These are phyloP conservation scores for Hetaerina titia DNA, from an alignment of 2,888 invertebrate genomes.

Conservation along the genomic window DNA sequence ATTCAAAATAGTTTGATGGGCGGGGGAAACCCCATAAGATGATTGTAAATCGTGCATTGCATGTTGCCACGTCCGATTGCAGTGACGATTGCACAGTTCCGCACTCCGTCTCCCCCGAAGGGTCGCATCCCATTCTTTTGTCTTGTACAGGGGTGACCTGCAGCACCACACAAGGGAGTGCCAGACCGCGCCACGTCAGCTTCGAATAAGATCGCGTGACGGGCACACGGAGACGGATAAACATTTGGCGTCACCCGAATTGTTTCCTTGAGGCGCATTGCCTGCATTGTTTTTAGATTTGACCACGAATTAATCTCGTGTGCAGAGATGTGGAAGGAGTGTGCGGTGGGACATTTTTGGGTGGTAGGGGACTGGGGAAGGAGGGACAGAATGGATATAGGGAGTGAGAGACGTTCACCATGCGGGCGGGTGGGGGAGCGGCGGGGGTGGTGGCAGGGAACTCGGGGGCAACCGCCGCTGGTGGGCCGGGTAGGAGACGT, in stretches of 20 bases:
- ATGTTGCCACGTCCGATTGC: slow-evolving; percentile 12
- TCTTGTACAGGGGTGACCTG: neutral
- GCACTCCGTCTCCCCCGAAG: no score
- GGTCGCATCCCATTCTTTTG: neutral
- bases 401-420: neutral
- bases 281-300: neutral
- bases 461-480: neutral
- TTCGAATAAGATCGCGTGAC: neutral
- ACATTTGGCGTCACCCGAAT: neutral
- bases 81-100: neutral
- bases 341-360: neutral
- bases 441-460: neutral
- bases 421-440: neutral
- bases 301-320: slow-evolving; percentile 38
- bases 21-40: neutral
- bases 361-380: neutral
- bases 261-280: slow-evolving; percentile 17
- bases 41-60: slow-evolving; percentile 1
- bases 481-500: neutral
- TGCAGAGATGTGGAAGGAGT: neutral
- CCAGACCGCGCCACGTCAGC: neutral
- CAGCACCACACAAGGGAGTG: neutral
- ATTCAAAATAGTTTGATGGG: neutral
- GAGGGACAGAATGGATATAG: neutral
- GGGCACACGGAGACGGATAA: neutral